phyloP scores from a whole-genome alignment of 1,140 invertebrate species.

The Procambarus virginalis region DNA sequence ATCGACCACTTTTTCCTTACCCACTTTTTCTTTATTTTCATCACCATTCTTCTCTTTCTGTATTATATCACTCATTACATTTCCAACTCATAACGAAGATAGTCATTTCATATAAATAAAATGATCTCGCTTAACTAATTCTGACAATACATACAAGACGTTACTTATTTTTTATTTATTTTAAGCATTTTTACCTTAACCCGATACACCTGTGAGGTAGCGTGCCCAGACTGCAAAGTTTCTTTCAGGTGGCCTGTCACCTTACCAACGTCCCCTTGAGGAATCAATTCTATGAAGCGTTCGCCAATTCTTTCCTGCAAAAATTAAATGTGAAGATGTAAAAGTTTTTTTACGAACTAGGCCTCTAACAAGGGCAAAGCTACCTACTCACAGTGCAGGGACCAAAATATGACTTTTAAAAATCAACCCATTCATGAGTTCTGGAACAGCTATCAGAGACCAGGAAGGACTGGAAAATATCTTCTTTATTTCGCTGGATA shows the following conservation, averaged over 20 bases:
- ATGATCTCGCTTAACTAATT: background rate
- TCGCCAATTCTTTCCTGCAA: constrained; percentile 53
- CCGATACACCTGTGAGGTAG: constrained; percentile 50
- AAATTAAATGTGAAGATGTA: background rate
- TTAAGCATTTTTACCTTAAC: constrained; percentile 43
- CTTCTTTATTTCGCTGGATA: no score
- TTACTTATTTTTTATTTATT: background rate
- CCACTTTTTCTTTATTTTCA: no score
- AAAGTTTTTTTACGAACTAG: background rate
- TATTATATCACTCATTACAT: no score
- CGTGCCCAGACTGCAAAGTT: constrained; percentile 52
- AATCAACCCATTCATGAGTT: background rate
- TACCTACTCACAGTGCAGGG: background rate
- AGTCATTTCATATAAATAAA: background rate
- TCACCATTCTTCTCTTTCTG: no score
- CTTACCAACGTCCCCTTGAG: constrained; percentile 42
- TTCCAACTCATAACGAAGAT: no score
- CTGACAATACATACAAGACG: no score
- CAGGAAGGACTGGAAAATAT: no score
- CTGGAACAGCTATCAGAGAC: no score
- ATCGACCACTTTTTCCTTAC: no score
- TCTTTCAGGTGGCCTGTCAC: constrained; percentile 54
- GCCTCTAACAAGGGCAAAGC: no score
- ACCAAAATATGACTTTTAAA: background rate
- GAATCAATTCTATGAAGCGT: constrained; percentile 35